These are phyloP conservation scores for Phrynocephalus vlangalii DNA, from an alignment of 2,797 vertebrate species.

Conservation along the genomic window DNA sequence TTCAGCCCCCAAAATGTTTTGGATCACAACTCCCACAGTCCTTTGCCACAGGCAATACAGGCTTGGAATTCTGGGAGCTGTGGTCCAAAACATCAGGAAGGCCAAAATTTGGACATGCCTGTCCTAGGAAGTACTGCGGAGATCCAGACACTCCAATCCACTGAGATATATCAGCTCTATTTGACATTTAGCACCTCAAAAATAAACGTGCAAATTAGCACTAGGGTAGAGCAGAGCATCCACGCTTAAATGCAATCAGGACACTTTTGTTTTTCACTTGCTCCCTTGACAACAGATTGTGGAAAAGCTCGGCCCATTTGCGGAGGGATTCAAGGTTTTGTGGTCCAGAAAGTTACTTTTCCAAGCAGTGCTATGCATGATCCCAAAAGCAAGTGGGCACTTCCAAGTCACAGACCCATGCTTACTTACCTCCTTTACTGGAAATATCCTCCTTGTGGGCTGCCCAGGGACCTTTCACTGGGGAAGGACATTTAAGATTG, in stretches of 20 bases:
- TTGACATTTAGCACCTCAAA: neutral
- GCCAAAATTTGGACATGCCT: no score
- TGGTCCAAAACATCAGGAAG: no score
- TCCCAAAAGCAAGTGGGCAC: neutral
- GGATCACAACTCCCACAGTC: no score
- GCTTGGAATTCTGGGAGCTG: no score
- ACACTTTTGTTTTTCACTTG: neutral
- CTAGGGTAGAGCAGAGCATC: neutral
- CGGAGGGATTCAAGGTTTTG: no score
- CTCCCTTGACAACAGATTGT: neutral
- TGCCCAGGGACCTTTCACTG: slow-evolving; percentile 85
- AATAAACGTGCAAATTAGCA: neutral
- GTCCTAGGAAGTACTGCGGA: no score
- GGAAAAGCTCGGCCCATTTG: no score
- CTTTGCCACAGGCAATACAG: no score
- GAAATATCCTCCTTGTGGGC: slow-evolving; percentile 80
- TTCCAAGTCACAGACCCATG: neutral
- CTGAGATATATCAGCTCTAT: no score
- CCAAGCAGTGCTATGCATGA: neutral
- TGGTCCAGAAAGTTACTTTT: no score
- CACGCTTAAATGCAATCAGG: neutral
- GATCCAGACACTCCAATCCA: no score
- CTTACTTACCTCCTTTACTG: slow-evolving; percentile 78
- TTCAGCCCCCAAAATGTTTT: no score
- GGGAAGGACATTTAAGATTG: slow-evolving; percentile 87